Conservation (phyloP, 2,113 vertebrate species). For the Syrrhaptes paradoxus region DNA sequence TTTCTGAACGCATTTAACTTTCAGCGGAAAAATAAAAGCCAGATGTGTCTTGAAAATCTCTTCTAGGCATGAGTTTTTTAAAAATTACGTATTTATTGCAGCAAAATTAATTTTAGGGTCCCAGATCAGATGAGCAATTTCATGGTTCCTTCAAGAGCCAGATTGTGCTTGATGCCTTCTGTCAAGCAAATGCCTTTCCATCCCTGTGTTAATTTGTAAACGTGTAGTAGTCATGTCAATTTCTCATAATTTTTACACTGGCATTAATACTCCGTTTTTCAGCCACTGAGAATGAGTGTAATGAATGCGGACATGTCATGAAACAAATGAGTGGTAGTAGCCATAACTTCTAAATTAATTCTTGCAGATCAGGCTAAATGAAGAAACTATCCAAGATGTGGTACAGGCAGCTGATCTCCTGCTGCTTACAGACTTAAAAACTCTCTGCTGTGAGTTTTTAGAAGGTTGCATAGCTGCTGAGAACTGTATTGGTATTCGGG, state of each 20-base stretch:
- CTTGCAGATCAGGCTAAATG: constrained; percentile 89
- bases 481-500: constrained; percentile 97
- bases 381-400: constrained; percentile 97
- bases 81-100: background rate
- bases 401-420: constrained; percentile 96
- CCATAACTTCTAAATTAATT: constrained; percentile 54
- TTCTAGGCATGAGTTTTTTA: background rate
- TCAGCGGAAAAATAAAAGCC: background rate
- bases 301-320: constrained; percentile 17
- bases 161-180: background rate
- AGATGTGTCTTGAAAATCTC: background rate
- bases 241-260: background rate
- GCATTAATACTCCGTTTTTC: background rate
- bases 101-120: background rate
- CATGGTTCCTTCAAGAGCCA: background rate
- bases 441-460: constrained; percentile 95
- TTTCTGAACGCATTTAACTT: background rate
- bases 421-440: constrained; percentile 94
- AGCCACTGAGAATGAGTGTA: constrained; percentile 1
- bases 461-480: constrained; percentile 96
- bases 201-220: background rate
- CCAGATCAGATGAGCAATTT: background rate
- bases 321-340: constrained; percentile 26
- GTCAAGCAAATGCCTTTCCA: background rate
- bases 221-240: background rate